These are phyloP conservation scores for Heliconius aoede DNA, from an alignment of 2,888 invertebrate genomes.

Conservation along the genomic window DNA sequence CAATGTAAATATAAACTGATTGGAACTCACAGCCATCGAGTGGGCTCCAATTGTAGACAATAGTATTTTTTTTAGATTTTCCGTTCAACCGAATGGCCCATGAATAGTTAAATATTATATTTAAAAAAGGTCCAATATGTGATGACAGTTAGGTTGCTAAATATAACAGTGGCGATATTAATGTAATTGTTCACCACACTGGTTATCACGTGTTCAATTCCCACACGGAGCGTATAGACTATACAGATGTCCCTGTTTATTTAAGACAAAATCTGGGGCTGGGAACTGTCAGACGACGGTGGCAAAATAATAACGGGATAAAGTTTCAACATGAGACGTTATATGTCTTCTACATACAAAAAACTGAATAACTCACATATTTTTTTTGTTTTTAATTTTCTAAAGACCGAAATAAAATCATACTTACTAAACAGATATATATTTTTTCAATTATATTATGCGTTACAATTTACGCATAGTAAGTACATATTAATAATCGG, in stretches of 20 bases:
- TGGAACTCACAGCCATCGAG: too few relatives aligned
- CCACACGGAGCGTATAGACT: slow-evolving; percentile 12
- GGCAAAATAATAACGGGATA: slow-evolving; percentile 12
- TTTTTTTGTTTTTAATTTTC: neutral
- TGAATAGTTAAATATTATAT: too few relatives aligned
- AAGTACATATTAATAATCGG: neutral
- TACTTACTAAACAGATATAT: neutral
- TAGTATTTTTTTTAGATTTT: too few relatives aligned
- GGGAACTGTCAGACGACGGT: slow-evolving; percentile 13
- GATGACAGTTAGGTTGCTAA: neutral
- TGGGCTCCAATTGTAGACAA: too few relatives aligned
- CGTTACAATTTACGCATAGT: neutral
- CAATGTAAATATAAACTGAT: neutral
- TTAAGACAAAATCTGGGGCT: slow-evolving; percentile 8
- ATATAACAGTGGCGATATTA: neutral
- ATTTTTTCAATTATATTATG: neutral
- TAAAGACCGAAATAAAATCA: neutral
- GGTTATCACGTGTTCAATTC: slow-evolving; percentile 8
- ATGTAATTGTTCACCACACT: neutral
- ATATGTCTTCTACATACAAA: slow-evolving; percentile 8
- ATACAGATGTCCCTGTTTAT: slow-evolving; percentile 24
- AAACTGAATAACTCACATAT: neutral
- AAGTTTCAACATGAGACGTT: slow-evolving; percentile 18
- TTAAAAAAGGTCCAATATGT: too few relatives aligned
- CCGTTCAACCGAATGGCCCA: too few relatives aligned